Conservation (phyloP, 2,888 invertebrate genomes). For the Cosmopolites sordidus region DNA sequence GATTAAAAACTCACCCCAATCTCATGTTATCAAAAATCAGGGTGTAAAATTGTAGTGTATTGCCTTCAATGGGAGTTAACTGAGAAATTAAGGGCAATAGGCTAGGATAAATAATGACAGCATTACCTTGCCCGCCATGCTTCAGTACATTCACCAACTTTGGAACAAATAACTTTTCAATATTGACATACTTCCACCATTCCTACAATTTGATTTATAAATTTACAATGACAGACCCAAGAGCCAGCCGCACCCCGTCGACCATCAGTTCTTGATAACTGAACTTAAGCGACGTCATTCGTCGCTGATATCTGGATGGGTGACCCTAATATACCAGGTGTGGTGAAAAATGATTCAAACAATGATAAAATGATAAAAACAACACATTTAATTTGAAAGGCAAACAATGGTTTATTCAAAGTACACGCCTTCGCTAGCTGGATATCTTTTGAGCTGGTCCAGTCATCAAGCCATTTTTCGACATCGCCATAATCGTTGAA, state of each 20-base stretch:
- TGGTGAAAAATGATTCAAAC: too few relatives aligned
- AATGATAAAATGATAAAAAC: too few relatives aligned
- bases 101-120: slow-evolving; percentile 66
- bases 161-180: slow-evolving; percentile 69
- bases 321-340: too few relatives aligned
- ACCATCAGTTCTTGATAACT: too few relatives aligned
- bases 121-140: slow-evolving; percentile 74
- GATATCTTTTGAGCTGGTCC: too few relatives aligned
- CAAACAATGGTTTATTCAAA: too few relatives aligned
- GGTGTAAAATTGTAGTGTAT: slow-evolving; percentile 54
- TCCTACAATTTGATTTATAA: slow-evolving; percentile 51
- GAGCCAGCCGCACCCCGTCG: background rate
- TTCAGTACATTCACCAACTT: slow-evolving; percentile 64
- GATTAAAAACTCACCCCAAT: slow-evolving; percentile 58
- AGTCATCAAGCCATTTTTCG: too few relatives aligned
- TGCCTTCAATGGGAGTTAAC: slow-evolving; percentile 55
- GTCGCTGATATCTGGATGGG: too few relatives aligned
- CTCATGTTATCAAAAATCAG: slow-evolving; percentile 67
- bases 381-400: too few relatives aligned
- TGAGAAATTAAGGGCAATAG: slow-evolving; percentile 72
- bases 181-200: slow-evolving; percentile 66
- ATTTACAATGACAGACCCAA: background rate
- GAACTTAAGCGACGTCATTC: background rate
- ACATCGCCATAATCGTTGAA: too few relatives aligned
- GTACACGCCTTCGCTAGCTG: too few relatives aligned